Evolutionary conservation across 1,140 invertebrate genomes (phyloP).

Genomic region (Bathynomus jamesi): DNA sequence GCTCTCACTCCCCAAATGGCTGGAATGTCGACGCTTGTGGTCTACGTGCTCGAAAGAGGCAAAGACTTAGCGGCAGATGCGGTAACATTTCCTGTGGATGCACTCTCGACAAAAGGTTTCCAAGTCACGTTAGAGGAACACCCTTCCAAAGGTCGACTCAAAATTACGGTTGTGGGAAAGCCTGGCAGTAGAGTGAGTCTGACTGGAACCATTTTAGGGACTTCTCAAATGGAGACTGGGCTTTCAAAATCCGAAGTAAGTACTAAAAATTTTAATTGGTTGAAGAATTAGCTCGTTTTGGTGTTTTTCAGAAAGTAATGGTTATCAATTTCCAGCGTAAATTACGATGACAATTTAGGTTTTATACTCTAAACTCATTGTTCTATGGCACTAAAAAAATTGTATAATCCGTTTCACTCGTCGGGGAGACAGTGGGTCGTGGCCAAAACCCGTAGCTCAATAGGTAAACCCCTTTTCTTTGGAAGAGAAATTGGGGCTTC

Average conservation of each 20-base stretch:
- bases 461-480: no score
- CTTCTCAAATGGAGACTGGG: neutral
- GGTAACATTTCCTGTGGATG: conserved; percentile 89
- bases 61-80: conserved; percentile 84
- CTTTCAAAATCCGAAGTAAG: neutral
- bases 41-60: conserved; percentile 73
- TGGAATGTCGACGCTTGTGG: conserved; percentile 77
- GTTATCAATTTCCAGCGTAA: neutral
- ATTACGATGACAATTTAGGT: neutral
- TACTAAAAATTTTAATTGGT: neutral
- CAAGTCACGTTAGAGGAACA: neutral
- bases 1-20: conserved; percentile 89
- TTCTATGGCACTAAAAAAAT: neutral
- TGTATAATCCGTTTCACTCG: no score
- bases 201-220: neutral
- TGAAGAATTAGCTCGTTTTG: neutral
- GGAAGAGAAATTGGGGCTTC: no score
- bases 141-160: neutral
- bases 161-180: neutral
- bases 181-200: neutral
- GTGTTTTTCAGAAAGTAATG: neutral
- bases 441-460: no score
- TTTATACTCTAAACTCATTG: neutral
- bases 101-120: conserved; percentile 39
- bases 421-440: no score